Conservation (phyloP, 2,888 invertebrate species). For the Xylophagus ater region DNA sequence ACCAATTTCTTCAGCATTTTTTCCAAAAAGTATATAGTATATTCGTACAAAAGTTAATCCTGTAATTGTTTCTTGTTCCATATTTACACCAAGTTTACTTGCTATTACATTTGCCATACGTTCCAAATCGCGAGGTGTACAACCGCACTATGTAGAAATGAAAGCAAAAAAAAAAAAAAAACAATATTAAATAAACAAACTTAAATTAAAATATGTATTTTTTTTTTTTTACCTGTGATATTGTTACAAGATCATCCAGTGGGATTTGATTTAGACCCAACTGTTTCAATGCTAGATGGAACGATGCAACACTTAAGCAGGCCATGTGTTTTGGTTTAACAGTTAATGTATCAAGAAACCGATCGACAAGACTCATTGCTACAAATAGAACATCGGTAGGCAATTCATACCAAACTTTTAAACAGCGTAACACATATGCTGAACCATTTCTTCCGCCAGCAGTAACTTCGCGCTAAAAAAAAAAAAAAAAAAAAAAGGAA, state of each 20-base stretch:
- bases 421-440: slow-evolving; percentile 66
- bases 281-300: slow-evolving; percentile 68
- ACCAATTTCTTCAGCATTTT: slow-evolving; percentile 44
- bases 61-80: slow-evolving; percentile 48
- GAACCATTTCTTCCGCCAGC: slow-evolving; percentile 67
- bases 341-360: slow-evolving; percentile 75
- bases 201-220: slow-evolving; percentile 1
- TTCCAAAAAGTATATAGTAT: slow-evolving; percentile 50
- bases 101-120: slow-evolving; percentile 77
- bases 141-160: slow-evolving; percentile 61
- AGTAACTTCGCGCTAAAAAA: slow-evolving; percentile 52
- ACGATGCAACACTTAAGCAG: slow-evolving; percentile 76
- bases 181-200: too few species aligned
- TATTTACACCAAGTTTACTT: slow-evolving; percentile 59
- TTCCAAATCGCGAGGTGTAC: slow-evolving; percentile 70
- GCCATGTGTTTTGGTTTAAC: slow-evolving; percentile 72
- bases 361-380: slow-evolving; percentile 68
- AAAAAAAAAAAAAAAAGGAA: slow-evolving; percentile 7
- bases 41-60: slow-evolving; percentile 59
- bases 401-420: slow-evolving; percentile 76
- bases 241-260: slow-evolving; percentile 55
- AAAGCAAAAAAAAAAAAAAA: slow-evolving; percentile 26
- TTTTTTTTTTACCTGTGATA: slow-evolving; percentile 36
- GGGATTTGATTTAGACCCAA: slow-evolving; percentile 47
- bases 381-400: slow-evolving; percentile 67